A percentile compares a stretch with the other conserved stretches of the same genome.
phyloP scores from a whole-genome alignment of 92 coral and sea anemone genomes.

The Montipora capitata region DNA sequence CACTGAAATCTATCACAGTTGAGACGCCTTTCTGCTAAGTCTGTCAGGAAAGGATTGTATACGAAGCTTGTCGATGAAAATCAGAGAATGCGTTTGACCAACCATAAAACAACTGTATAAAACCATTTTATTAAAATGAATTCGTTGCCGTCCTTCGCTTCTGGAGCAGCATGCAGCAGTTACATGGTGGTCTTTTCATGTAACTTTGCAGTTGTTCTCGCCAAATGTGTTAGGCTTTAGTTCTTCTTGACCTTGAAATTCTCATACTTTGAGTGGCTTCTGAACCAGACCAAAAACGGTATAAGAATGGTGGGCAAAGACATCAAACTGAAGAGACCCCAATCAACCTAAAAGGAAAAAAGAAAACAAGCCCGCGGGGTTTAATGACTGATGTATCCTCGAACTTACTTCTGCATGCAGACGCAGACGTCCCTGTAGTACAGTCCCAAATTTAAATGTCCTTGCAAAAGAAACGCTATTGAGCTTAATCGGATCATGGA shows the following conservation, averaged over 20 bases:
- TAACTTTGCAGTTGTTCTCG: neutral
- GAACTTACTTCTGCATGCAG: too few species aligned
- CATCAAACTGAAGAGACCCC: constrained; percentile 99
- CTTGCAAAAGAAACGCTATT: too few species aligned
- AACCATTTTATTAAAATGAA: constrained; percentile 40
- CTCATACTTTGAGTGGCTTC: constrained; percentile 96
- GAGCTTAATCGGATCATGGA: too few species aligned
- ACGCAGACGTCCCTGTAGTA: too few species aligned
- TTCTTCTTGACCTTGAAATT: constrained; percentile 92
- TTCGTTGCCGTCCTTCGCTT: neutral
- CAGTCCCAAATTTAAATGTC: too few species aligned
- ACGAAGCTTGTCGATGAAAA: too few species aligned
- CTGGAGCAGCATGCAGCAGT: neutral
- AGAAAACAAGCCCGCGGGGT: too few species aligned
- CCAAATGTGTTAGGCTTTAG: constrained; percentile 25
- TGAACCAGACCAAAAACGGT: constrained; percentile 95
- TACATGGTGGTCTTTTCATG: neutral
- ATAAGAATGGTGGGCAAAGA: constrained; percentile 92
- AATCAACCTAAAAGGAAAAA: constrained; percentile 81
- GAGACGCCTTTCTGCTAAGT: too few species aligned
- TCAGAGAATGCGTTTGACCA: neutral
- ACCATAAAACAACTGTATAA: neutral
- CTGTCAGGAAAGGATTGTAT: too few species aligned
- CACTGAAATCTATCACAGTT: too few species aligned
- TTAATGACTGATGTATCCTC: too few species aligned